A percentile compares a stretch with the other conserved stretches of the same genome.
phyloP scores from a whole-genome alignment of 2,113 vertebrate species.

The Hyaena hyaena region DNA sequence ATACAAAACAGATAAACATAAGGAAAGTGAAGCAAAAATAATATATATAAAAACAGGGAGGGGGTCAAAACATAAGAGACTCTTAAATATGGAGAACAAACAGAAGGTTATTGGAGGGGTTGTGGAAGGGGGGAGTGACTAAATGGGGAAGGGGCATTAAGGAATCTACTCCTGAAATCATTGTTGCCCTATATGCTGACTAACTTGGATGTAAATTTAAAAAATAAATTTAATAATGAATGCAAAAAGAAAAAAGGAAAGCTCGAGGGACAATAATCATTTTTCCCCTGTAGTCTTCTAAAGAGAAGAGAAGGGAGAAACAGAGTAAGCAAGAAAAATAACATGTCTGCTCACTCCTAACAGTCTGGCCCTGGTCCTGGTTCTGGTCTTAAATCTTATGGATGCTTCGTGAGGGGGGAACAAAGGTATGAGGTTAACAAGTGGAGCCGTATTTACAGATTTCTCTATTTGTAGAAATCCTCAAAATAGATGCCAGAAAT shows the following conservation, averaged over 20 bases:
- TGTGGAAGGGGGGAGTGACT: no score
- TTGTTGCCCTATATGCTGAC: no score
- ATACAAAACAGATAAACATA: no score
- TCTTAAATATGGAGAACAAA: no score
- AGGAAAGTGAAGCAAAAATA: no score
- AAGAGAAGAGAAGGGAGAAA: not conserved
- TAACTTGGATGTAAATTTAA: no score
- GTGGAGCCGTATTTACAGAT: not conserved
- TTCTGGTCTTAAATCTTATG: not conserved
- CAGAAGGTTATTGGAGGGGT: no score
- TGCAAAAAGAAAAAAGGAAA: not conserved
- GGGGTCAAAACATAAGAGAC: no score
- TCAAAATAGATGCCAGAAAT: constrained; percentile 55
- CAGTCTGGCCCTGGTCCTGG: not conserved
- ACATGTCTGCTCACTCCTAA: not conserved
- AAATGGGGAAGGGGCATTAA: no score
- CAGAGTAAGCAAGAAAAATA: not conserved
- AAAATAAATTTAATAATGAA: no score
- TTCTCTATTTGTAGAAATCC: constrained; percentile 36
- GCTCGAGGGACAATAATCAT: not conserved
- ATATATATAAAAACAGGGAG: no score
- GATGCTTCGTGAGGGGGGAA: not conserved
- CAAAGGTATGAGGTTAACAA: not conserved
- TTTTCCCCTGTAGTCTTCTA: not conserved
- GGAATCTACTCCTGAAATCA: no score